Percentiles rank a stretch among this genome's conserved stretches.
phyloP scores from a whole-genome alignment of 1,140 invertebrate genomes.

The Papilio xuthus region DNA sequence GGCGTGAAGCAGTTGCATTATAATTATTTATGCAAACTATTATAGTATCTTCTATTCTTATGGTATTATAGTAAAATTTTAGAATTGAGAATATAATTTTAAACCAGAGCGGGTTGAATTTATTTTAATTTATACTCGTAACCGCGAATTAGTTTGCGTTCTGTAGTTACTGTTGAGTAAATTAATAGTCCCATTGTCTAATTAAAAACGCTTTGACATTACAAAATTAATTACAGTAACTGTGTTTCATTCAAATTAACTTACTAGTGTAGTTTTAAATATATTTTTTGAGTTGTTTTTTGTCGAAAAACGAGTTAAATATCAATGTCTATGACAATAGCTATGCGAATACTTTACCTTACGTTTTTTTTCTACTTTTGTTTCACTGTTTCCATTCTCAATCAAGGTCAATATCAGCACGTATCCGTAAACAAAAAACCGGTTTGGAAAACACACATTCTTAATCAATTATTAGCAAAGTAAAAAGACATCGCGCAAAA shows the following conservation, averaged over 20 bases:
- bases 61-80: not conserved
- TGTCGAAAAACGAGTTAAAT: not conserved
- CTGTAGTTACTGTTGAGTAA: constrained; percentile 1
- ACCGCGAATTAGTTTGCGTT: not conserved
- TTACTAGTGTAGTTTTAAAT: not conserved
- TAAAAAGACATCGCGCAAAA: constrained; percentile 39
- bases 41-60: not conserved
- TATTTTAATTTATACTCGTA: constrained; percentile 4
- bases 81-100: not conserved
- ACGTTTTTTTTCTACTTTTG: constrained; percentile 40
- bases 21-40: no score
- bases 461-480: constrained; percentile 61
- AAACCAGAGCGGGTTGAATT: not conserved
- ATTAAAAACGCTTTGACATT: constrained; percentile 2
- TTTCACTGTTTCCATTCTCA: constrained; percentile 55
- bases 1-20: no score
- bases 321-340: constrained; percentile 17
- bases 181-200: not conserved
- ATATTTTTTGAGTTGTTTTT: not conserved
- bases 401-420: constrained; percentile 64
- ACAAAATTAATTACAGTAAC: not conserved
- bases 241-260: not conserved
- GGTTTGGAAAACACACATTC: constrained; percentile 65
- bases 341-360: constrained; percentile 31
- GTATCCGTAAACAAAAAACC: constrained; percentile 70